Evolutionary conservation across 2,888 invertebrate genomes (phyloP).

Genomic region (Syrphus vitripennis): DNA sequence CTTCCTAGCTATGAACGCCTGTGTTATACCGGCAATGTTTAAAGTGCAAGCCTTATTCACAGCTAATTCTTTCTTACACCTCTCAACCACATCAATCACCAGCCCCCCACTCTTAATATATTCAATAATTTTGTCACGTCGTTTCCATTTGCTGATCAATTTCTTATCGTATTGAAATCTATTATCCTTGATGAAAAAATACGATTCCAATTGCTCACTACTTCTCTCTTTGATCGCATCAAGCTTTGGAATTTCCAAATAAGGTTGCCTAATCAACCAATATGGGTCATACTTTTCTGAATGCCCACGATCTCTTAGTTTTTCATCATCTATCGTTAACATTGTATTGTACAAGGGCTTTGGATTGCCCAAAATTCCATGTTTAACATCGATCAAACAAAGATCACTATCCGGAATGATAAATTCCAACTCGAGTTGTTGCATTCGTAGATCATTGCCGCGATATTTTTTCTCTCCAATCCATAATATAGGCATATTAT

Average conservation of each 20-base stretch:
- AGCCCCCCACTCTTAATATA: conserved; percentile 74
- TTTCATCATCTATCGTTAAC: conserved; percentile 76
- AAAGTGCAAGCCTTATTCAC: conserved; percentile 77
- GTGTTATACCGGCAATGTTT: neutral
- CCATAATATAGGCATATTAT: conserved; percentile 78
- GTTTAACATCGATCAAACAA: conserved; percentile 76
- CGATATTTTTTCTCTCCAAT: conserved; percentile 79
- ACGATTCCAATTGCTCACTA: conserved; percentile 73
- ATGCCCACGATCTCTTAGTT: conserved; percentile 75
- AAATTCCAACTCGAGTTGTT: conserved; percentile 77
- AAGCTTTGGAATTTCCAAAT: conserved; percentile 74
- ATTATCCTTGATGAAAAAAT: conserved; percentile 73
- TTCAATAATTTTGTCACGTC: conserved; percentile 73
- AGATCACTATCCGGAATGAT: conserved; percentile 78
- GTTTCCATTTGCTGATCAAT: conserved; percentile 75
- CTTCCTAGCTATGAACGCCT: neutral
- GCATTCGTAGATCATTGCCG: conserved; percentile 77
- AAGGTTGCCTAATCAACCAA: conserved; percentile 76
- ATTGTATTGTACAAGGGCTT: conserved; percentile 77
- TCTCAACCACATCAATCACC: conserved; percentile 69
- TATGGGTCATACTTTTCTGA: conserved; percentile 77
- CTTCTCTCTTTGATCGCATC: conserved; percentile 71
- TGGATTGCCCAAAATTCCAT: conserved; percentile 79
- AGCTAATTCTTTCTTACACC: conserved; percentile 83
- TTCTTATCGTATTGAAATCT: conserved; percentile 72